Evolutionary conservation across 2,797 vertebrate species (phyloP), one percentile per base, ranked within the genome.

Genomic region (Lithobates pipiens): DNA sequence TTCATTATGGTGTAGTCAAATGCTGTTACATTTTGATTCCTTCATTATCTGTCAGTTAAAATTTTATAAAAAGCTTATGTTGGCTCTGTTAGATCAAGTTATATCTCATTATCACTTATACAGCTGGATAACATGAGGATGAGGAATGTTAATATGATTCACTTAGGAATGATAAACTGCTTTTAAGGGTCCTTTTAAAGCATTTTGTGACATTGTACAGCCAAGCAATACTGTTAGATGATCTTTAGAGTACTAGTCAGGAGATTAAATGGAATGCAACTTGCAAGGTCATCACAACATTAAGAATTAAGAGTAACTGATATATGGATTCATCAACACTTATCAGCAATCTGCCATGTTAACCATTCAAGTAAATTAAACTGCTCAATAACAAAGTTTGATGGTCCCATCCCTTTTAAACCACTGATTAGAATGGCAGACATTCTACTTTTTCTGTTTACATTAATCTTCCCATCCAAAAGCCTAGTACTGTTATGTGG

Each of bases 111-210:
- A 36, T 80, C 63, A 61, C 25, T 61, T 50, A 70, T 69, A 63
- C 18, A 32, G n/a, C 72, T 69, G 63, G 63, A 74, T 68, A 61
- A 70, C 27, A 34, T 85, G 81, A 71, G 61, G 63, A 57, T 29
- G 21, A 76, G 46, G 84, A 76, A 85, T 85, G 77, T 67, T 81
- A 67, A 81, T 85, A 76, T 76, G 65, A 80, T 29, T 85, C 84
- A 42, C n/a, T 61, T 76, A 29, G 34, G 72, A 80, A 69, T 76
- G 34, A 80, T 76, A 85, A 85, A 80, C 63, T 76, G 77, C 74
- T 68, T 78, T 68, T 54, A 79, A 85, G 65, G 78, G 39, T 44
- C 72, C 46, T 76, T 75, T 80, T 81, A 67, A 76, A 36, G 69
- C 63, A 76, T 32, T 80, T 74, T 54, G 70, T 74, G 63, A 80